These are phyloP conservation scores for Myotis daubentonii DNA, from an alignment of 2,797 vertebrate genomes.

Conservation along the genomic window DNA sequence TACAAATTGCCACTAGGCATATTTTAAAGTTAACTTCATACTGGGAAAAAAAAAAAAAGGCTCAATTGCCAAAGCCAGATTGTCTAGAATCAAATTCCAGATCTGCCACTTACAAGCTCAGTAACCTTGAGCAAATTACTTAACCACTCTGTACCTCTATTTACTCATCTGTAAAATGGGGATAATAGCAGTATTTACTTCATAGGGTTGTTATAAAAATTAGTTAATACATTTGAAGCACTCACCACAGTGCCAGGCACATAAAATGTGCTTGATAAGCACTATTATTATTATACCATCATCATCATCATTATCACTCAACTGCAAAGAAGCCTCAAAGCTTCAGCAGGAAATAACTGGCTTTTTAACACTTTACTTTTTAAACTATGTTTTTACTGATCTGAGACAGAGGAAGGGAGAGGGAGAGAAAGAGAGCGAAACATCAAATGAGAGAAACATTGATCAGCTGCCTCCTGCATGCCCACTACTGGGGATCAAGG, in stretches of 20 bases:
- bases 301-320: neutral
- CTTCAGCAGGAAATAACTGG: constrained; percentile 39
- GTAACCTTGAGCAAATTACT: constrained; percentile 31
- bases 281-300: neutral
- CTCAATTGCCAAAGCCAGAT: neutral
- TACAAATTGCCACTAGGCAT: neutral
- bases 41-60: neutral
- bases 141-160: neutral
- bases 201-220: neutral
- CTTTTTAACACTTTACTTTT: constrained; percentile 8
- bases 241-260: neutral
- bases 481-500: neutral
- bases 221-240: neutral
- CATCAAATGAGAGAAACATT: neutral
- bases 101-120: constrained; percentile 10
- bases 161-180: constrained; percentile 18
- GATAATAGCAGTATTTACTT: neutral
- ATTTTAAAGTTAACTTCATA: constrained; percentile 39
- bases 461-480: neutral
- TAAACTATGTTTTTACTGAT: neutral
- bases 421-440: neutral
- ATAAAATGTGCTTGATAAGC: neutral
- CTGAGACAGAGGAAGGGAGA: neutral
- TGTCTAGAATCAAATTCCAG: neutral
- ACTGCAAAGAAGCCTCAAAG: neutral